Base-by-base conservation (phyloP, 2,113 vertebrate genomes). In the Poeciliopsis occidentalis region DNA sequence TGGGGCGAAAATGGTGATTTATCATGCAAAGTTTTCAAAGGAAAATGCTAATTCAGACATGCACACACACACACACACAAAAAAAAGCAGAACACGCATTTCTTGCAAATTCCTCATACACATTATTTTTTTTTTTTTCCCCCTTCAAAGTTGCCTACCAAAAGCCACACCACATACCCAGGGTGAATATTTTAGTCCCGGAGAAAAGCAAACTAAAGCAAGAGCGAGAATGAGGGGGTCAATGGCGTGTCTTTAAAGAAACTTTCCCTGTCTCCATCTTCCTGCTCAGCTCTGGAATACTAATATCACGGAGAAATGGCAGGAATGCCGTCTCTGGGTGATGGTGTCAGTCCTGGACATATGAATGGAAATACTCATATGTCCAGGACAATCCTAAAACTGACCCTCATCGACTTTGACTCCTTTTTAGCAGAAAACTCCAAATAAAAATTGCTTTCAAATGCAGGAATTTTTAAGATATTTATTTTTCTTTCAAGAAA, bases 121-220 rank as follows among this genome's bases (percentile, higher is more conserved):
- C 80, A 66, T 66, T 60, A 67, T 54, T 51, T 64, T 37, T 11
- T 37, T 32, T 37, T 34, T 34, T 34, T 44, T 81, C 64, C 83
- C 86, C 76, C 70, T 71, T 78, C 69, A 69, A 75, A 85, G 88
- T 81, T 83, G 86, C 80, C 94, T 94, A 94, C 92, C 91, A 93
- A 91, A 90, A 78, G 93, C 94, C 89, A 88, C 93, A 87, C 89
- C 87, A 84, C 93, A 95, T 96, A 95, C 94, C 95, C 94, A 92
- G 93, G 92, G 95, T 96, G 97, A 97, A 97, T 97, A 97, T 97
- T 98, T 98, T 95, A 96, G 96, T 95, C 95, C 96, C 31, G 93
- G 94, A 96, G 95, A 95, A 97, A 97, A 96, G 95, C 94, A 95
- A 96, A 96, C 96, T 96, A 95, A 94, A 96, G 96, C 91, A 92